phyloP scores from a whole-genome alignment of 1,140 invertebrate genomes.

The Dendroctonus valens region DNA sequence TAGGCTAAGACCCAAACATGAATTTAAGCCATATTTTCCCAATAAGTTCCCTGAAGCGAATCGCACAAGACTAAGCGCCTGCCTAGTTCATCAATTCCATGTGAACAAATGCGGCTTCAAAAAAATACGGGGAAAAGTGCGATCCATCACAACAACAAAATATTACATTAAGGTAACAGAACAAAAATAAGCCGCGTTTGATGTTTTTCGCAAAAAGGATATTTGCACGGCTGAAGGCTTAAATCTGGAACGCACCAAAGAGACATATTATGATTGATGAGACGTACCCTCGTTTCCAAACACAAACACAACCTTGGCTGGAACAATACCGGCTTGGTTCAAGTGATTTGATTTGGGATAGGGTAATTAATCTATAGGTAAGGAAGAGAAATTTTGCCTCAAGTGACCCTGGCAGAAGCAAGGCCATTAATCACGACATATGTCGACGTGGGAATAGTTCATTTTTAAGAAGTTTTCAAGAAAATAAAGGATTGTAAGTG shows the following conservation, averaged over 20 bases:
- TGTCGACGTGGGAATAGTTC: too few species aligned
- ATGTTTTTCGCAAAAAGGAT: conserved; percentile 14
- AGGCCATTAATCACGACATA: too few species aligned
- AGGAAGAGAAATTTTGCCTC: too few species aligned
- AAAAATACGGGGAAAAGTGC: neutral
- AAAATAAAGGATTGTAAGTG: too few species aligned
- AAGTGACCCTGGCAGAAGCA: too few species aligned
- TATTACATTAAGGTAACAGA: conserved; percentile 13
- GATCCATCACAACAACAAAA: conserved; percentile 18
- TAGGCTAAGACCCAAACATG: too few species aligned
- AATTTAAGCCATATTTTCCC: too few species aligned
- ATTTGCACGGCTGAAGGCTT: conserved; percentile 13
- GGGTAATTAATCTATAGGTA: too few species aligned
- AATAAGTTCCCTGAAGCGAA: too few species aligned
- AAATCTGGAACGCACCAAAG: conserved; percentile 15
- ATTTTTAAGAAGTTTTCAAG: too few species aligned
- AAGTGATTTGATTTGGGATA: too few species aligned
- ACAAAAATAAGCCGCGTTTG: conserved; percentile 15
- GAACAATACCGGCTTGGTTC: neutral
- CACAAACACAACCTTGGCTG: conserved; percentile 7
- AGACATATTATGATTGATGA: conserved; percentile 22
- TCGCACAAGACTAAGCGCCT: too few species aligned
- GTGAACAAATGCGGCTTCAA: neutral
- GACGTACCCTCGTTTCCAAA: conserved; percentile 2
- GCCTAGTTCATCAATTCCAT: neutral